Conservation (phyloP, 2,113 vertebrate genomes). For the Cheirogaleus medius region DNA sequence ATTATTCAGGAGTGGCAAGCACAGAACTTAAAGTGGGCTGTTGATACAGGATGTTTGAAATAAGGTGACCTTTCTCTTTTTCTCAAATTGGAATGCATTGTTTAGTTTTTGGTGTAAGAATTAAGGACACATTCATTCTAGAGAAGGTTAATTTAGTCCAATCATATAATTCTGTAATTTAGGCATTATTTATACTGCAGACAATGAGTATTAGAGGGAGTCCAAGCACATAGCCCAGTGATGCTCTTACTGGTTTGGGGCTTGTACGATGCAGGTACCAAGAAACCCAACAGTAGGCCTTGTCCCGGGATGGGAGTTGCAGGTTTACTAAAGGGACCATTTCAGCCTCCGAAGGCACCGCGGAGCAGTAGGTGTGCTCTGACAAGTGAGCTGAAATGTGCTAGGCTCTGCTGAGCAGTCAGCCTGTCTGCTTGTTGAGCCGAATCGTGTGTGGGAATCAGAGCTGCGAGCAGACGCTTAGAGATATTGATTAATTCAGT, state of each 20-base stretch:
- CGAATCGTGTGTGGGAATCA: accelerated
- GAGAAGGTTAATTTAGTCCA: background rate
- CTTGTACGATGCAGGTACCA: background rate
- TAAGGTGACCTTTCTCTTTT: background rate
- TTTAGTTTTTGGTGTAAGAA: background rate
- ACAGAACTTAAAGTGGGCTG: background rate
- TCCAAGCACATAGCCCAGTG: background rate
- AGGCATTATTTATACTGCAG: background rate
- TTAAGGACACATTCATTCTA: background rate
- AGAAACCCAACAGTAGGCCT: background rate
- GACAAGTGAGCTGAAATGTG: accelerated
- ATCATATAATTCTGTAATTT: background rate
- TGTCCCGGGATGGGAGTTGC: background rate
- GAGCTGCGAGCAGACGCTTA: background rate
- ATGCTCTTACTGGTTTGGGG: background rate
- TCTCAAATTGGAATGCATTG: background rate
- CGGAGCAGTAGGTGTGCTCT: background rate
- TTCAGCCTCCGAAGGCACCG: background rate
- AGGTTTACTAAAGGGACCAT: background rate
- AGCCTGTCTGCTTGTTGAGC: background rate
- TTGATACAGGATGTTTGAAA: background rate
- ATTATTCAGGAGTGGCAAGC: constrained; percentile 38
- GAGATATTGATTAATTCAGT: background rate
- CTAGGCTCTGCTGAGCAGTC: background rate
- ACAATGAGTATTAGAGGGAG: background rate